Base-by-base conservation (phyloP, 2,888 invertebrate species). In the Candidula unifasciata region DNA sequence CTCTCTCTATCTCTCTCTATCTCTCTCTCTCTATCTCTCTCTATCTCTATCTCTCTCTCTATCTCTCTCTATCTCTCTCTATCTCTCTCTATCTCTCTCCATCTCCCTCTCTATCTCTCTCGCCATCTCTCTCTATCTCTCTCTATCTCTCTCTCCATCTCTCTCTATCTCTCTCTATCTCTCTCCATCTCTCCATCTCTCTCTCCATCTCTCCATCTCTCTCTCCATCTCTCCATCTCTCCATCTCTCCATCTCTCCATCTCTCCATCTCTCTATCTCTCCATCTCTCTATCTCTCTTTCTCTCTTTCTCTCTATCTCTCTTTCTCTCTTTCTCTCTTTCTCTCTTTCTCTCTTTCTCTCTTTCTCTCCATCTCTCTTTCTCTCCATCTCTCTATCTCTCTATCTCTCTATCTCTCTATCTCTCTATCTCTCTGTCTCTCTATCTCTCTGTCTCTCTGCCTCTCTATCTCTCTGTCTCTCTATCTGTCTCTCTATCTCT, bases 111-210 rank as follows among this genome's bases (percentile, higher is more conserved):
- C 52, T 54, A n/a, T 73, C 33, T 76, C 5, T 76, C 52, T 52
- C 52, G 8, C 76, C 52, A 3, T 69, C 80, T 44, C 13, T 69
- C 52, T 52, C n/a, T 69, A 27, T 80, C 52, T 69, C 69, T 80
- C 35, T 80, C 52, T 80, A 6, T 80, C 80, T 80, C 16, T 37
- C 44, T 69, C 3, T 69, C 69, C 69, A 27, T 80, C 80, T 80
- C 30, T 68, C 80, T 69, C 80, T 80, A 18, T 60, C 18, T 21
- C 8, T 60, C 60, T n/a, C n/a, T n/a, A n/a, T n/a, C n/a, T 77
- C 27, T 18, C 3, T 80, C 69, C 52, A 21, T 80, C 71, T 35
- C 3, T 73, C 37, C 13, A 10, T 73, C 71, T 73, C 2, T n/a
- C n/a, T n/a, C n/a, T 73, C 35, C 37, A 35, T 69, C 69, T 80